Base-by-base conservation (phyloP, 2,113 vertebrate genomes). In the Deroptyus accipitrinus region DNA sequence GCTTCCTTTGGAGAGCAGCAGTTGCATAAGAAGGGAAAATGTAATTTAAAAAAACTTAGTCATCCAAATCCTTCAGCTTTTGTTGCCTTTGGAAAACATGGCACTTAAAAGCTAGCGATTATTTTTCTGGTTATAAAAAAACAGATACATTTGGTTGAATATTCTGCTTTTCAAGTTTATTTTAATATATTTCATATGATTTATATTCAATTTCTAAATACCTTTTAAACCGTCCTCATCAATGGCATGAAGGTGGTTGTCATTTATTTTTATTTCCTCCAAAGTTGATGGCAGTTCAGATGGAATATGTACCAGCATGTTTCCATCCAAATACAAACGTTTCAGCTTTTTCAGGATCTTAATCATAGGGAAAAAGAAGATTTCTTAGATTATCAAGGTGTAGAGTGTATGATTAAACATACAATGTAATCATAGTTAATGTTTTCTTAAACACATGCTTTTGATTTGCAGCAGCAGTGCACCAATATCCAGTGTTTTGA, bases 221-320 rank as follows among this genome's bases (percentile, higher is more conserved):
- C 99, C 99, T 97, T 97, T 96, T 86, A 99, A 98, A 92, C 97
- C 96, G 4, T 98, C 97, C 86, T 98, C 96, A 13, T 98, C 95
- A 5, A 99, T 96, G 52, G 87, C 78, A 86, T 97, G 98, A 69
- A 99, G 98, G 69, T 95, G 97, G 97, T 99, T 99, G 91, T 99
- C 99, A 39, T 98, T 99, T 97, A 99, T 97, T 98, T 99, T 99
- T 78, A 99, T 98, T 97, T 99, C 99, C 96, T 99, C 98, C 89
- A 99, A 96, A 46, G 98, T 97, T 41, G 98, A 69, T 44, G 99
- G 99, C 59, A 99, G 95, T 92, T 97, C 97, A 70, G 97, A 73
- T 41, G 99, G 99, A 78, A 99, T 97, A 4, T 90, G 92, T 13
- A 97, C 97, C 41, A 99, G 97, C 87, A 98, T 97, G 90, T 99